Base-by-base conservation (phyloP, 2,113 vertebrate genomes). In the Polypterus senegalus region DNA sequence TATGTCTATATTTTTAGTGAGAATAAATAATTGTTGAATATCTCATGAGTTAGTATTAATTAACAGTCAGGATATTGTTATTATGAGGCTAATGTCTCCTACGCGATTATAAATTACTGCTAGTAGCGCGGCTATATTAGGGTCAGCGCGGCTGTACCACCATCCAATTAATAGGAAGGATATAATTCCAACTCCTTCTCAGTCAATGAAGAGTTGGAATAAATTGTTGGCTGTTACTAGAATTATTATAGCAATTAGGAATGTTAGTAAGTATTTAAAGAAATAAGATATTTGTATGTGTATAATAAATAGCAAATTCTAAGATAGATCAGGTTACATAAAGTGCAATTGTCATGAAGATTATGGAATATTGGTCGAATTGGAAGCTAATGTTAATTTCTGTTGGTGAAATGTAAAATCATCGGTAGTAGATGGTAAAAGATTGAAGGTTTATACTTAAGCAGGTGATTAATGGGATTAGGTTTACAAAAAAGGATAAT, bases 121-220 rank as follows among this genome's bases (percentile, higher is more conserved):
- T 48, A 70, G 71, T 0, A 68, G 59, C 6, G 69, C 63, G 1
- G 71, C 68, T 2, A 54, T 68, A 4, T 70, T 70, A 3, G 69
- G 66, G 7, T 73, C 62, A 0, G 64, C 47, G 8, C 66, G 71
- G 2, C 69, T 63, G 1, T 68, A 53, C 5, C 69, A 73, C 51
- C 71, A 73, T 4, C 69, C 69, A 5, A 73, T 73, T 27, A 73
- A 49, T 0, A 73, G 56, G 6, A 72, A 72, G 0, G 64, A 73
- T 60, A 71, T 66, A n/a, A 70, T 73, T 0, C 69, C 71, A 1
- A 73, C 59, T 0, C 69, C 66, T 47, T 73, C 71, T 60, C 69
- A 73, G 3, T 68, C 71, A 3, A 73, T 73, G 4, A 73, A 73
- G 0, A 73, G 47, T 60, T 73, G 71, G 2, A 70, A 64, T 43